Percentiles rank a stretch among this genome's conserved stretches.
These are phyloP conservation scores for Oryctolagus cuniculus DNA, from an alignment of 2,113 vertebrate genomes.

Conservation along the genomic window DNA sequence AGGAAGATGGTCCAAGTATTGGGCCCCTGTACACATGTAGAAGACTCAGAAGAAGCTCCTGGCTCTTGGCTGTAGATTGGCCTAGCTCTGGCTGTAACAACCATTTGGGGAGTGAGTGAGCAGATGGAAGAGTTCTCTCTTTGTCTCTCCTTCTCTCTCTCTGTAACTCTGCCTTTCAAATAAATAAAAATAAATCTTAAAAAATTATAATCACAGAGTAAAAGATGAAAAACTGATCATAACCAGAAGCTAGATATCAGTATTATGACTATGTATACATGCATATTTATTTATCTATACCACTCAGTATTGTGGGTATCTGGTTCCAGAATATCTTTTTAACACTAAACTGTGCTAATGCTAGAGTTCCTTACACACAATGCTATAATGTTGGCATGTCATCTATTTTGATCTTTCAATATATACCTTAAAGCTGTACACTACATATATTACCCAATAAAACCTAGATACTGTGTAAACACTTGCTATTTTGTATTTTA, in stretches of 20 bases:
- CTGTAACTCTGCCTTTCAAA: too few species aligned
- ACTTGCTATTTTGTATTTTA: rapidly evolving
- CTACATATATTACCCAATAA: neutral
- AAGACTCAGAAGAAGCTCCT: too few species aligned
- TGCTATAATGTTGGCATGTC: neutral
- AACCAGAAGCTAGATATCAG: neutral
- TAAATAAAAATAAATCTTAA: too few species aligned
- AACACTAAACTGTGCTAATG: neutral
- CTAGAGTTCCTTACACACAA: neutral
- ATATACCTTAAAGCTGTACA: neutral
- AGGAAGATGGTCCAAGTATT: too few species aligned
- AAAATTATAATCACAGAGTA: neutral
- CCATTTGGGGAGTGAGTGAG: too few species aligned
- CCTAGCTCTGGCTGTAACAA: too few species aligned
- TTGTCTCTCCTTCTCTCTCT: too few species aligned
- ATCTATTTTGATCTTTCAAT: too few species aligned
- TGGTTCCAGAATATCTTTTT: neutral
- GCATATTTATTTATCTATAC: too few species aligned
- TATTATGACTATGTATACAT: neutral
- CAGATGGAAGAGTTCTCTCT: too few species aligned
- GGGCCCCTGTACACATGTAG: too few species aligned
- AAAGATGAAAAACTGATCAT: neutral
- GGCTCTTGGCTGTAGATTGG: too few species aligned
- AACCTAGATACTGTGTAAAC: neutral
- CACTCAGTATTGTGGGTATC: neutral